Base-by-base conservation (phyloP, 2,797 vertebrate genomes). In the Cossypha heuglini region DNA sequence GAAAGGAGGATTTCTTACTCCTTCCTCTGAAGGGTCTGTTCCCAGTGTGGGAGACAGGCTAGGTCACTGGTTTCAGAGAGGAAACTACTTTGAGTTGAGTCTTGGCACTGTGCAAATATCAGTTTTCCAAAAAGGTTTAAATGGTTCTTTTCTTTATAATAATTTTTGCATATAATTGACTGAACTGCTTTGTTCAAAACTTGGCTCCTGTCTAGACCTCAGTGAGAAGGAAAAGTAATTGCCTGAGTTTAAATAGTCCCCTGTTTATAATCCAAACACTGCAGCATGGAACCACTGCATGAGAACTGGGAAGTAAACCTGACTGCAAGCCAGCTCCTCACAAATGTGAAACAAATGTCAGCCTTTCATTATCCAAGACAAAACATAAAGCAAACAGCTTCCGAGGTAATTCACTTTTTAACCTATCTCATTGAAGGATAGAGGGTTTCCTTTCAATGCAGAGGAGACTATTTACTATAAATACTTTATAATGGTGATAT, bases 321-420 rank as follows among this genome's bases (percentile, higher is more conserved):
- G 91, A 95, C 69, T 83, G n/a, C 64, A 91, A 91, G 95, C 91
- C 93, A 96, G 81, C 38, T 72, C 43, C 62, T 83, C 54, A 48
- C 92, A 95, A 94, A 96, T 96, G 95, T 42, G 86, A 97, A 96
- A 96, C 94, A 95, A 95, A 96, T 96, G 94, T 95, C 93, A 87
- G 48, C 75, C 8, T 81, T 88, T 75, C 43, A 48, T 89, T 91
- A 86, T 55, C n/a, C 3, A 6, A 86, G 35, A 51, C 62, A 94
- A 93, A 89, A 91, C 4, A 7, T 48, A 88, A 93, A 87, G 31
- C 33, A 75, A 92, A 74, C 7, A 68, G 51, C 42, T 80, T 71
- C 68, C 6, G 57, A 91, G 10, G 33, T 54, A 66, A 51, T 42
- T 67, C 5, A 13, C 33, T 83, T 80, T 75, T 85, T 91, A 83